These are phyloP conservation scores for Matsumurasca onukii DNA, from an alignment of 1,140 invertebrate genomes.

Conservation along the genomic window DNA sequence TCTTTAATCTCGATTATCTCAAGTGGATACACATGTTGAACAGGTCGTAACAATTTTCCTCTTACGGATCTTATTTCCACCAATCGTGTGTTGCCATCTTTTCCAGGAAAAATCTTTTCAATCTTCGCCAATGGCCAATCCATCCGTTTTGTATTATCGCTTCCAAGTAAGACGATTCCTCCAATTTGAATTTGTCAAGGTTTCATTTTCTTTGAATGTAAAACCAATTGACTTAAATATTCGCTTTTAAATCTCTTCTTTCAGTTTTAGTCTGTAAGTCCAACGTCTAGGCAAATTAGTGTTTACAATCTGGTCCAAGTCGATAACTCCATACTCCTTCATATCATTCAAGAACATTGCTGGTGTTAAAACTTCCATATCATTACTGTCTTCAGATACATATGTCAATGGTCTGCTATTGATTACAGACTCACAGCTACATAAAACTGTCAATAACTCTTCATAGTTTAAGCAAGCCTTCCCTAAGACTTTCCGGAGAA, in stretches of 20 bases:
- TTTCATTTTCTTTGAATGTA: not conserved
- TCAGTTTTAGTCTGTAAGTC: not conserved
- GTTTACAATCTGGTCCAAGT: not conserved
- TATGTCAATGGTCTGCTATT: slow-evolving; percentile 47
- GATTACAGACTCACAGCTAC: slow-evolving; percentile 44
- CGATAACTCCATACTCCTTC: not conserved
- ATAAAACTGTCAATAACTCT: slow-evolving; percentile 44
- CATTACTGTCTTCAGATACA: slow-evolving; percentile 41
- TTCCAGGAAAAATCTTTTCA: no score
- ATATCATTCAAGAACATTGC: slow-evolving; percentile 36
- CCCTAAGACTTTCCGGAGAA: not conserved
- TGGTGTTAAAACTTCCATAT: slow-evolving; percentile 36
- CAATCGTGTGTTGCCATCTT: no score
- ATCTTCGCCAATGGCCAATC: not conserved
- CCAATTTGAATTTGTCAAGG: not conserved
- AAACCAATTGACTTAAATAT: not conserved
- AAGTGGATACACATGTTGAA: no score
- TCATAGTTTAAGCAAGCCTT: slow-evolving; percentile 4
- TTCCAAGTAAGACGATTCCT: not conserved
- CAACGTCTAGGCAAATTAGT: not conserved
- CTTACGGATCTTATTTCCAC: no score
- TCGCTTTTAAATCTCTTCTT: not conserved
- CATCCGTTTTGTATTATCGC: not conserved
- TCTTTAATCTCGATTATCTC: no score
- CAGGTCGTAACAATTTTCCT: no score